phyloP scores from a whole-genome alignment of 2,797 vertebrate species.

The Odontamblyopus rebecca region DNA sequence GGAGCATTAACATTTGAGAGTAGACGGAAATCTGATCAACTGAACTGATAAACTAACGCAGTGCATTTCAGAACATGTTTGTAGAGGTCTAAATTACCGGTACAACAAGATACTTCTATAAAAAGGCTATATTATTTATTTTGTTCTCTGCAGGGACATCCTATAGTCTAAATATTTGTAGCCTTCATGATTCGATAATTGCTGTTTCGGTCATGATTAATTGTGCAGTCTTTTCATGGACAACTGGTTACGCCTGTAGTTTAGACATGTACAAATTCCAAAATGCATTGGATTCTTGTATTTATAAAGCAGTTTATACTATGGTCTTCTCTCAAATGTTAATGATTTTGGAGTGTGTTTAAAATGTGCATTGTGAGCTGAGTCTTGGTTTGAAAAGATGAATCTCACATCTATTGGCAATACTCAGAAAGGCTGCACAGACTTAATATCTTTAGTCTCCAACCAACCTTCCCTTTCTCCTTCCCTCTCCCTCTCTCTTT shows the following conservation, averaged over 20 bases:
- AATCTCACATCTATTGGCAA: neutral
- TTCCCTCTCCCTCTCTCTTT: conserved; percentile 81
- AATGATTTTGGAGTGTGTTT: neutral
- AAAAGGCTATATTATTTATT: too few relatives aligned
- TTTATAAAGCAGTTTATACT: neutral
- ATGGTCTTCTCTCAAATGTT: neutral
- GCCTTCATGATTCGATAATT: too few relatives aligned
- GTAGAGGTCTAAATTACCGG: too few relatives aligned
- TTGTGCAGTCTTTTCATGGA: neutral
- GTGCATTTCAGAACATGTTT: too few relatives aligned
- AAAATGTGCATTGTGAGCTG: neutral
- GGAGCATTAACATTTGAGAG: too few relatives aligned
- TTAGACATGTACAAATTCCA: neutral
- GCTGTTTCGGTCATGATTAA: too few relatives aligned
- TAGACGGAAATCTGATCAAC: too few relatives aligned
- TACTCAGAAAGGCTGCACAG: neutral
- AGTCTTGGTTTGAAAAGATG: neutral
- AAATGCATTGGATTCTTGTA: neutral
- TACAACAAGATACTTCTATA: too few relatives aligned
- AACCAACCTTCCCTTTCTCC: conserved; percentile 79
- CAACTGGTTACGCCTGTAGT: neutral
- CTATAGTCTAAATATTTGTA: too few relatives aligned
- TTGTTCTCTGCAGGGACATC: too few relatives aligned
- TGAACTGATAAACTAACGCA: too few relatives aligned
- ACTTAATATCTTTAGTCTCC: neutral